A percentile compares a stretch with the other conserved stretches of the same genome.
These are phyloP conservation scores for Pharmacophagus antenor DNA, from an alignment of 2,888 invertebrate genomes.

Conservation along the genomic window DNA sequence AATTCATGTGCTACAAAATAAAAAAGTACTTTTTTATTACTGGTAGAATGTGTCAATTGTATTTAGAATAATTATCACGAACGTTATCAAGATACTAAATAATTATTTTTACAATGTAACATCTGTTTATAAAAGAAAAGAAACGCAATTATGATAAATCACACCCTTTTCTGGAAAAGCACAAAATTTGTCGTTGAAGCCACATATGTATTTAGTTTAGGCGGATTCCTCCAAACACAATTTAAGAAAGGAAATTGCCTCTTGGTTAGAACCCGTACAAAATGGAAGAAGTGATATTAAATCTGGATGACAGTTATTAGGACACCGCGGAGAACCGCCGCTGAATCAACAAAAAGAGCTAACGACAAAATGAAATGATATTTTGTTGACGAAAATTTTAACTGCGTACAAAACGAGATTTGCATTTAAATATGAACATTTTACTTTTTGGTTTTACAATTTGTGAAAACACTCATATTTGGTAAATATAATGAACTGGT, in stretches of 20 bases:
- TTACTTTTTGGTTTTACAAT: not conserved
- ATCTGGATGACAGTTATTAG: conserved; percentile 78
- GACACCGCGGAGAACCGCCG: conserved; percentile 48
- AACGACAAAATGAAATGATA: conserved; percentile 54
- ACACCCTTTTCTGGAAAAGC: conserved; percentile 51
- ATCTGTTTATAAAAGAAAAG: conserved; percentile 5
- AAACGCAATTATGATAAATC: conserved; percentile 40
- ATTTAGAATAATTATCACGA: too few relatives aligned
- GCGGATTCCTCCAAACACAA: conserved; percentile 74
- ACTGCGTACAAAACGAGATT: conserved; percentile 38
- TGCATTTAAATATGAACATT: conserved; percentile 30
- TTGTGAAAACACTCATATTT: too few relatives aligned
- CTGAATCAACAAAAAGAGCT: conserved; percentile 50
- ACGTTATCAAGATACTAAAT: too few relatives aligned
- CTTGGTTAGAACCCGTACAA: conserved; percentile 62
- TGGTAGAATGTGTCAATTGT: too few relatives aligned
- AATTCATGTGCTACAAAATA: conserved; percentile 5
- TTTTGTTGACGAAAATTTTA: conserved; percentile 54
- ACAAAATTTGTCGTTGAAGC: conserved; percentile 72
- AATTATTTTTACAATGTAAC: not conserved
- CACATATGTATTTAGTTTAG: conserved; percentile 73
- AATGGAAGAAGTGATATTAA: conserved; percentile 76
- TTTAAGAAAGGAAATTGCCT: conserved; percentile 77
- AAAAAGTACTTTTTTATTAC: not conserved
- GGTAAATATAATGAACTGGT: too few relatives aligned